Evolutionary conservation across 2,113 vertebrate species (phyloP).

Genomic region (Catharus bicknelli): DNA sequence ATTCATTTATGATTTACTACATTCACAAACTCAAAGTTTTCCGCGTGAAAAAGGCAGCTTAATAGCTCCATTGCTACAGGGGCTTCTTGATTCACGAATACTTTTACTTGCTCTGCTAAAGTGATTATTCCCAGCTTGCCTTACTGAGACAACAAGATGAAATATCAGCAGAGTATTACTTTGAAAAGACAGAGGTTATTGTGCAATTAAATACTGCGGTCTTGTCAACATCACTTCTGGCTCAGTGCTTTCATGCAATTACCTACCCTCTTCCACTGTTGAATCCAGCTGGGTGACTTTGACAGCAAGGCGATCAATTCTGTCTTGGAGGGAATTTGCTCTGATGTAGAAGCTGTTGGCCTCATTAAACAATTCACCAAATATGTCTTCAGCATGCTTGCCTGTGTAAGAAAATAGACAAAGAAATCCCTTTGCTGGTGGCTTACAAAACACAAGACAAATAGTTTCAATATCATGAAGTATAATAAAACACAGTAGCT

Average conservation of each 20-base stretch:
- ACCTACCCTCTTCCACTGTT: conserved; percentile 96
- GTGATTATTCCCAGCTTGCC: not conserved
- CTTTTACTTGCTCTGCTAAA: not conserved
- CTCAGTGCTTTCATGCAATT: conserved; percentile 47
- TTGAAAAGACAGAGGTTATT: conserved; percentile 34
- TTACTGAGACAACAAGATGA: conserved; percentile 26
- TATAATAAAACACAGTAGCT: not conserved
- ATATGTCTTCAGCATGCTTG: conserved; percentile 98
- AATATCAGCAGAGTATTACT: not conserved
- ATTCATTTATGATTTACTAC: not conserved
- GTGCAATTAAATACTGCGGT: conserved; percentile 58
- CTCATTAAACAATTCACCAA: conserved; percentile 96
- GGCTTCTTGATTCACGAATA: not conserved
- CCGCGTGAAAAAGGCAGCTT: not conserved
- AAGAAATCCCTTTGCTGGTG: conserved; percentile 9
- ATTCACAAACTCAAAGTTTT: not conserved
- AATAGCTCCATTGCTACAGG: not conserved
- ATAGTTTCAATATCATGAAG: not conserved
- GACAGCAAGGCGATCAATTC: conserved; percentile 95
- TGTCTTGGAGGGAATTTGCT: conserved; percentile 96
- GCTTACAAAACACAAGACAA: not conserved
- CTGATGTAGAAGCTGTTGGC: conserved; percentile 96
- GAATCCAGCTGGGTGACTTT: conserved; percentile 99
- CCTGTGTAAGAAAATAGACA: conserved; percentile 73
- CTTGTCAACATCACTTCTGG: conserved; percentile 51